A percentile compares a stretch with the other conserved stretches of the same genome.
Evolutionary conservation across 2,113 vertebrate species (phyloP).

Genomic region (Cottus gobio): DNA sequence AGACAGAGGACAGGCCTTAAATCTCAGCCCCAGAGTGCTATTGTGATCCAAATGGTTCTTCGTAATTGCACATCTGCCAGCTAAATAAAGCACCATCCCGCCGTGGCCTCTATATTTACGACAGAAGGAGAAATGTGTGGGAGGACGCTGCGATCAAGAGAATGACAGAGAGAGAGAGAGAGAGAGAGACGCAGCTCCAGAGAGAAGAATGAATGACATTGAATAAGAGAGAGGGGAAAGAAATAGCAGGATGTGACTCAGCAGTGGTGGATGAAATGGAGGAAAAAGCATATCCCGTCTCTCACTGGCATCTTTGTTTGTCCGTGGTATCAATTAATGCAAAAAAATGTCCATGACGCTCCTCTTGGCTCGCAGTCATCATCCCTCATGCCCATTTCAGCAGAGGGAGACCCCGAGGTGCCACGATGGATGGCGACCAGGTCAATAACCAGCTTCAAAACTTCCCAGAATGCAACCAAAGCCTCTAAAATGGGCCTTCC

Average conservation of each 20-base stretch:
- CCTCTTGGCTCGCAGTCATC: not conserved
- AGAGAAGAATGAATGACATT: constrained; percentile 58
- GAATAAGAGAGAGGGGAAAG: not conserved
- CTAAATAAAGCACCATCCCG: constrained; percentile 75
- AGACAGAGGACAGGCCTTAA: constrained; percentile 10
- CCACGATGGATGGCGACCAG: not conserved
- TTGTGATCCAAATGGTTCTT: constrained; percentile 59
- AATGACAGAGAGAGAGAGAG: constrained; percentile 40
- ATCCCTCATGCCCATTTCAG: not conserved
- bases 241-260: constrained; percentile 56
- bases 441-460: constrained; percentile 26
- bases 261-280: constrained; percentile 16
- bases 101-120: constrained; percentile 73
- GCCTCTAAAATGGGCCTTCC: constrained; percentile 29
- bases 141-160: constrained; percentile 52
- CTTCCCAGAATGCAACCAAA: constrained; percentile 29
- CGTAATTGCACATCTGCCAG: constrained; percentile 76
- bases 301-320: constrained; percentile 40
- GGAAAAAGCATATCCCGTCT: not conserved
- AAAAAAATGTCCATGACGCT: not conserved
- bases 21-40: constrained; percentile 45
- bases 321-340: not conserved
- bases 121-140: constrained; percentile 63
- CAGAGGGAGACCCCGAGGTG: constrained; percentile 5
- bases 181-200: constrained; percentile 27